Evolutionary conservation across 64 coral and sea anemone species (phyloP).

Genomic region (Montipora capricornis): DNA sequence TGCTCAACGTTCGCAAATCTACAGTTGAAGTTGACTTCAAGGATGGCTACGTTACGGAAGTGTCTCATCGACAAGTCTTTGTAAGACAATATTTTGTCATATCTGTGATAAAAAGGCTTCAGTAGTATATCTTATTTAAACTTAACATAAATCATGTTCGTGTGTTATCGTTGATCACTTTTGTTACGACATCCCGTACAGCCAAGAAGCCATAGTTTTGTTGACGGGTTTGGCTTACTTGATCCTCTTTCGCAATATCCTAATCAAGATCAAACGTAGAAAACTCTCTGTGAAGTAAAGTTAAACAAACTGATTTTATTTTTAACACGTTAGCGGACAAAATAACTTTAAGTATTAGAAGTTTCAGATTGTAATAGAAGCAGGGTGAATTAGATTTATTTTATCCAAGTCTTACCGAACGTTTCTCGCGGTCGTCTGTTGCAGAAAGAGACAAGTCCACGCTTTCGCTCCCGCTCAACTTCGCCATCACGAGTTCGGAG

Average conservation of each 20-base stretch:
- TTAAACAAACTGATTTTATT: too few relatives aligned
- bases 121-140: too few relatives aligned
- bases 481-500: constrained; percentile 49
- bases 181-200: too few relatives aligned
- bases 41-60: constrained; percentile 26
- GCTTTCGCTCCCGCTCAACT: constrained; percentile 47
- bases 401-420: not conserved
- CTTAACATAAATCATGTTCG: too few relatives aligned
- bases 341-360: too few relatives aligned
- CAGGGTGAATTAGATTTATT: not conserved
- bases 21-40: constrained; percentile 41
- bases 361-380: not conserved
- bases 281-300: too few relatives aligned
- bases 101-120: not conserved
- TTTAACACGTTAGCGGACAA: too few relatives aligned
- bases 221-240: too few relatives aligned
- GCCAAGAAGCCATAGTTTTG: too few relatives aligned
- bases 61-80: not conserved
- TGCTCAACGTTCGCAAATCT: constrained; percentile 2
- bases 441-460: not conserved
- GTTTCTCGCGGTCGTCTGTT: not conserved
- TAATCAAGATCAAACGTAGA: too few relatives aligned
- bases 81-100: not conserved
- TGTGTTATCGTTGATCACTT: too few relatives aligned
- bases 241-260: too few relatives aligned